Evolutionary conservation across 1,140 invertebrate genomes (phyloP).

Genomic region (Drosophila nasuta): DNA sequence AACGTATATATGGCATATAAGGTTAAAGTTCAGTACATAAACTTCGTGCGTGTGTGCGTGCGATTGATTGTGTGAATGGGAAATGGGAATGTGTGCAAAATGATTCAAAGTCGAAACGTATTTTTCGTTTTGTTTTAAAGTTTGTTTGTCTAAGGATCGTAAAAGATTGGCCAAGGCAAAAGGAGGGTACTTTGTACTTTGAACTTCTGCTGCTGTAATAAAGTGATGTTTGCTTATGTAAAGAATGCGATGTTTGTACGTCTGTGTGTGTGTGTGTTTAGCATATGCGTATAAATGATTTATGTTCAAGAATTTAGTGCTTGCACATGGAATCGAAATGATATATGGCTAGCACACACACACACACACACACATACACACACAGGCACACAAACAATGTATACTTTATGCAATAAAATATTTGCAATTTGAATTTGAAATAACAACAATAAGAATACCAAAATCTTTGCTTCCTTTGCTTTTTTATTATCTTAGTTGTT

Average conservation of each 20-base stretch:
- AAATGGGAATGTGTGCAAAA: not conserved
- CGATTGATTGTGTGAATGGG: not conserved
- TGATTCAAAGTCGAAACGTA: slow-evolving; percentile 18
- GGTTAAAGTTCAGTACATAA: not conserved
- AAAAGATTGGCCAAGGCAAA: slow-evolving; percentile 23
- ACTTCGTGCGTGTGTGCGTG: not conserved
- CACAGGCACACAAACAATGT: not conserved
- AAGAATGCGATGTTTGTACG: not conserved
- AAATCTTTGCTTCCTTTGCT: too few species aligned
- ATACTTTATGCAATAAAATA: slow-evolving; percentile 10
- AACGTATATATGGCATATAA: too few species aligned
- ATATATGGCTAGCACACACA: slow-evolving; percentile 39
- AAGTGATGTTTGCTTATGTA: not conserved
- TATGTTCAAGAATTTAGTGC: slow-evolving; percentile 50
- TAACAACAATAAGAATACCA: not conserved
- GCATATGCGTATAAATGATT: slow-evolving; percentile 52
- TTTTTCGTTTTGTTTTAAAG: not conserved
- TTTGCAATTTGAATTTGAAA: slow-evolving; percentile 15
- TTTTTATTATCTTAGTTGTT: slow-evolving; percentile 12
- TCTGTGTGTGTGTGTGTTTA: slow-evolving; percentile 5
- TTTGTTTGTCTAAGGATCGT: slow-evolving; percentile 50
- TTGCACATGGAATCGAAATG: slow-evolving; percentile 29
- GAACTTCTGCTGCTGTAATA: slow-evolving; percentile 1
- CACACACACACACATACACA: slow-evolving; percentile 25
- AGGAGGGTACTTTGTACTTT: slow-evolving; percentile 46